phyloP scores from a whole-genome alignment of 2,113 vertebrate genomes.

The Mola mola region DNA sequence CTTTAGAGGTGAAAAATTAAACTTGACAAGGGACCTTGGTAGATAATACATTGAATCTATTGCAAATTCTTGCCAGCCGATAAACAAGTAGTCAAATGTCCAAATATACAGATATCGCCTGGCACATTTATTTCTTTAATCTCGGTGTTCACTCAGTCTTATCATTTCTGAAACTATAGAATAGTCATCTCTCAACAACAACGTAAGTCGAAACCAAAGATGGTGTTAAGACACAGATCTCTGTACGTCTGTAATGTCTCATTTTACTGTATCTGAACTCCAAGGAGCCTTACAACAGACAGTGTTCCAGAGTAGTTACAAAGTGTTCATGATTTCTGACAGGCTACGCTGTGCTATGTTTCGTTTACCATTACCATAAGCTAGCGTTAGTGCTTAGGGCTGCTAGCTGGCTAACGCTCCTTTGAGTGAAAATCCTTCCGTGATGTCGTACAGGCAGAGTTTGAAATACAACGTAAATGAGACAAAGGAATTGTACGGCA shows the following conservation, averaged over 20 bases:
- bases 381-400: conserved; percentile 31
- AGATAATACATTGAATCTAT: no score
- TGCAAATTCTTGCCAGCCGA: no score
- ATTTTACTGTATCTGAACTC: no score
- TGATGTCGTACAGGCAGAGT: not conserved
- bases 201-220: no score
- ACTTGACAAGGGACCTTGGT: not conserved
- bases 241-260: no score
- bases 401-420: not conserved
- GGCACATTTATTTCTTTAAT: no score
- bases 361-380: conserved; percentile 11
- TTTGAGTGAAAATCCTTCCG: not conserved
- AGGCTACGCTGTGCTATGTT: conserved; percentile 14
- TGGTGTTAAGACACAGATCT: no score
- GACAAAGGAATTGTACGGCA: not conserved
- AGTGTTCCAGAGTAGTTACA: not conserved
- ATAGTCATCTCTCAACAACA: no score
- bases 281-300: not conserved
- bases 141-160: no score
- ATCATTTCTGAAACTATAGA: no score
- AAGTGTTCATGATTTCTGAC: not conserved
- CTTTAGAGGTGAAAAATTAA: not conserved
- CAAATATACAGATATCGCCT: no score
- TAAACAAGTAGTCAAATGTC: no score
- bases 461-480: not conserved